Base-by-base conservation (phyloP, 2,797 vertebrate species). In the Muscicapa striata region DNA sequence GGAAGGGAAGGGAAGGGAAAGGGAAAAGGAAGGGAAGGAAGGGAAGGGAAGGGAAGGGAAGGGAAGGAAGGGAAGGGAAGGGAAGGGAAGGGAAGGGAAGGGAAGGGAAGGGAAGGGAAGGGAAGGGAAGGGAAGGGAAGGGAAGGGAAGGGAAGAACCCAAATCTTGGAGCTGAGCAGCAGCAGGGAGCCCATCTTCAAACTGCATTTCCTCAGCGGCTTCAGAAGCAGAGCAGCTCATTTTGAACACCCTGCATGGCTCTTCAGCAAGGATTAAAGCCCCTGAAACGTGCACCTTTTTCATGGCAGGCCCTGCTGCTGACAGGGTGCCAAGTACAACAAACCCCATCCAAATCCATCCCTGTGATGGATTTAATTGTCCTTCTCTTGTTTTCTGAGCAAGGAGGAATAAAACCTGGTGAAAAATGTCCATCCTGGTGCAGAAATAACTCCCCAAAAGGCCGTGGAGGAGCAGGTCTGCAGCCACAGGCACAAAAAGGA, bases 281-380 rank as follows among this genome's bases (percentile, higher is more conserved):
- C 77, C 29, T 78, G n/a, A 62, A 92, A 92, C 0, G 4, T 21
- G 54, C 89, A 62, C 58, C 46, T 92, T 84, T 38, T 62, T 80
- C 86, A 84, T 64, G 22, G 3, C 3, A 24, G 55, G 68, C 59
- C 73, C 3, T 0, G 13, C 88, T 61, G 89, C 75, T 72, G 93
- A 62, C 43, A 11, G 64, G 73, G 34, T 38, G 89, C 92, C 84
- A 81, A 74, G 89, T 30, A 52, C 64, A 92, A 95, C 93, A 78
- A 80, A 70, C 58, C 58, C 69, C 52, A 40, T 45, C 78, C 41
- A 85, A 84, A 87, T 54, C 45, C 22, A 1, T 18, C 66, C 75
- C 40, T 22, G 2, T 54, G 34, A 34, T 14, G 62, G 75, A 36
- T 70, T 84, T 93, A 30, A 85, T 81, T 76, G 83, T 63, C 74